A percentile compares a stretch with the other conserved stretches of the same genome.
These are phyloP conservation scores for Cygnus buccinator DNA, from an alignment of 2,113 vertebrate species.

Conservation along the genomic window DNA sequence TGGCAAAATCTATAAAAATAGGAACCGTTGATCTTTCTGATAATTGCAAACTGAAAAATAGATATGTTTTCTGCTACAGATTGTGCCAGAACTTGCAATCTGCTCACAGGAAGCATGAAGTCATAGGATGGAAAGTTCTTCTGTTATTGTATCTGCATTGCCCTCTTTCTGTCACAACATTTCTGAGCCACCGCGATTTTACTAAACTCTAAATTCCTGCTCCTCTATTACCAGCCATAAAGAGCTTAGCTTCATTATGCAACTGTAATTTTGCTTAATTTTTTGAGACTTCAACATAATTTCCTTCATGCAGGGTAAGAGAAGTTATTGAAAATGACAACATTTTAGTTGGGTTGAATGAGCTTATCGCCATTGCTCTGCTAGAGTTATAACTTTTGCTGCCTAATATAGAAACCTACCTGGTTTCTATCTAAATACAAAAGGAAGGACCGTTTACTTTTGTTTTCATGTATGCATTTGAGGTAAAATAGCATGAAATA, in stretches of 20 bases:
- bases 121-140: conserved; percentile 19
- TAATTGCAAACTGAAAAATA: conserved; percentile 36
- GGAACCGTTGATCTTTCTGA: neutral
- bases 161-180: conserved; percentile 65
- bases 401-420: conserved; percentile 31
- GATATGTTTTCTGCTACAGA: conserved; percentile 10
- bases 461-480: neutral
- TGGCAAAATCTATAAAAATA: neutral
- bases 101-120: conserved; percentile 25
- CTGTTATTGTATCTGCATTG: conserved; percentile 53
- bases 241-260: conserved; percentile 39
- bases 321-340: conserved; percentile 38
- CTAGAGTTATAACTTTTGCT: conserved; percentile 1
- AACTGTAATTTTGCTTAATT: conserved; percentile 14
- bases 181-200: neutral
- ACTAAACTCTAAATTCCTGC: conserved; percentile 21
- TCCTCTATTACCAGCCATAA: conserved; percentile 27
- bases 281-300: conserved; percentile 41
- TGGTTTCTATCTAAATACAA: conserved; percentile 27
- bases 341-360: conserved; percentile 40
- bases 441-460: neutral
- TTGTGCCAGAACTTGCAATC: conserved; percentile 39
- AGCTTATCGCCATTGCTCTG: conserved; percentile 30
- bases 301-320: conserved; percentile 17
- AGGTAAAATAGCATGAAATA: conserved; percentile 11